These are phyloP conservation scores for Chrysomela aeneicollis DNA, from an alignment of 2,888 invertebrate genomes.

Conservation along the genomic window DNA sequence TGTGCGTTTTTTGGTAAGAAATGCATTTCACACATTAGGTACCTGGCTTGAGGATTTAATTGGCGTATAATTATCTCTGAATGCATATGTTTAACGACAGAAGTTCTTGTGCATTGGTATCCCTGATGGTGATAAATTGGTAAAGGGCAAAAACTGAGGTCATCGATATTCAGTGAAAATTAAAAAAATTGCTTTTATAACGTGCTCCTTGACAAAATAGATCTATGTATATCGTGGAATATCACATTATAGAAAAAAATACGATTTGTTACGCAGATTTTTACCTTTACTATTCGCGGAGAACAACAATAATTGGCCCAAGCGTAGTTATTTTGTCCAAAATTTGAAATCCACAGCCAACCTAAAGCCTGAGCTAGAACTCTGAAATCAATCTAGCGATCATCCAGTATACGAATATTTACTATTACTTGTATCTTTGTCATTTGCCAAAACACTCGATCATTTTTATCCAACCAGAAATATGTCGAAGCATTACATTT, in stretches of 20 bases:
- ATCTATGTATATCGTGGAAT: too few relatives aligned
- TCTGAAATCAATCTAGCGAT: too few relatives aligned
- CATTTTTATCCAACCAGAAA: background rate
- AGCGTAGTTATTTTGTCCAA: too few relatives aligned
- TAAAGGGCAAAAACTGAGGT: background rate
- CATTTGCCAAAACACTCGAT: background rate
- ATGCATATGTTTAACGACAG: constrained; percentile 19
- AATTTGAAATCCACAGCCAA: too few relatives aligned
- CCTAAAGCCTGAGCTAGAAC: too few relatives aligned
- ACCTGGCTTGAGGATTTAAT: constrained; percentile 19
- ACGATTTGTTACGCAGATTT: too few relatives aligned
- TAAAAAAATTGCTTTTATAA: too few relatives aligned
- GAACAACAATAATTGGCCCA: too few relatives aligned
- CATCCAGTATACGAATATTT: background rate
- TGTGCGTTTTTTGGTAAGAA: background rate
- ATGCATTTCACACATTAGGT: constrained; percentile 28
- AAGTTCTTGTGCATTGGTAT: background rate
- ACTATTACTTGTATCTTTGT: background rate
- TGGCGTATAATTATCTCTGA: constrained; percentile 25
- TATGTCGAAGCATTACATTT: background rate
- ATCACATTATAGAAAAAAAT: too few relatives aligned
- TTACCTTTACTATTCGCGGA: too few relatives aligned
- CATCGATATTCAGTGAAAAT: background rate
- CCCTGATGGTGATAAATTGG: background rate
- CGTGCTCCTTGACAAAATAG: too few relatives aligned